These are phyloP conservation scores for Chymomyza amoena DNA, from an alignment of 2,888 invertebrate species.

Conservation along the genomic window DNA sequence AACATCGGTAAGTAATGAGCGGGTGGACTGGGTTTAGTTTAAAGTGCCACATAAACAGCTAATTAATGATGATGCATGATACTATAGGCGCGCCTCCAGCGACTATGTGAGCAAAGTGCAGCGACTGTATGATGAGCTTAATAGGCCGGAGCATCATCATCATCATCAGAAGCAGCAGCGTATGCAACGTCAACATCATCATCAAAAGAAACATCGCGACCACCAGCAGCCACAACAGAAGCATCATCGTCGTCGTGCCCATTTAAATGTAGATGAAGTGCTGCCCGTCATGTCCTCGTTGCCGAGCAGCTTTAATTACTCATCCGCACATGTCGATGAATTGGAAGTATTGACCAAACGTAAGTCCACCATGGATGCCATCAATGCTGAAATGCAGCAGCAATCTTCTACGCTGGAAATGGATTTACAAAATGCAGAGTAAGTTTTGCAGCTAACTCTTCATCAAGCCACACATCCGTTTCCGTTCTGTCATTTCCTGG, in stretches of 20 bases:
- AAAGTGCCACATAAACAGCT: conserved; percentile 3
- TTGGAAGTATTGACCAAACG: conserved; percentile 59
- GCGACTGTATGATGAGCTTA: conserved; percentile 75
- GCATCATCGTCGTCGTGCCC: conserved; percentile 31
- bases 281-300: conserved; percentile 66
- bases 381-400: conserved; percentile 54
- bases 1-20: conserved; percentile 68
- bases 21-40: neutral
- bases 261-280: conserved; percentile 12
- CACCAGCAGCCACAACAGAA: neutral
- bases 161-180: conserved; percentile 47
- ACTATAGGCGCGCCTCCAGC: conserved; percentile 37
- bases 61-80: neutral
- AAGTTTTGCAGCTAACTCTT: conserved; percentile 49
- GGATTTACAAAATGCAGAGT: conserved; percentile 63
- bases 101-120: conserved; percentile 73
- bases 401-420: conserved; percentile 47
- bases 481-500: conserved; percentile 63
- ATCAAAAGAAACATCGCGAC: conserved; percentile 10
- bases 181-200: conserved; percentile 29
- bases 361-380: conserved; percentile 56
- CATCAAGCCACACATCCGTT: conserved; percentile 47
- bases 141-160: conserved; percentile 62
- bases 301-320: conserved; percentile 51
- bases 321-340: conserved; percentile 67